Conservation (phyloP, 2,113 vertebrate species). For the Sinocyclocheilus anophthalmus region DNA sequence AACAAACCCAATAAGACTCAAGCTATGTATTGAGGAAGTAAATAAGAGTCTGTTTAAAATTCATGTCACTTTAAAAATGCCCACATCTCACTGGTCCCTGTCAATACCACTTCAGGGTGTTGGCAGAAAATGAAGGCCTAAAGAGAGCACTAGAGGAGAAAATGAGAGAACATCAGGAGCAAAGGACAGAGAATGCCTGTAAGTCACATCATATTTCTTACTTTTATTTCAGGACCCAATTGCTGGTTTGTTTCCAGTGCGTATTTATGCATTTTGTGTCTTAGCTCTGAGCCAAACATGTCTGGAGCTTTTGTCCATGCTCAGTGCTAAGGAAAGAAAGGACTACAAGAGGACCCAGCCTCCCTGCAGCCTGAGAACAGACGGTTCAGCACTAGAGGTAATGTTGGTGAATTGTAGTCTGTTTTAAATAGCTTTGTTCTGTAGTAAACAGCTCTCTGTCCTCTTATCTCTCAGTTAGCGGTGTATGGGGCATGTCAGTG, state of each 20-base stretch:
- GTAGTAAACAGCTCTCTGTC: neutral
- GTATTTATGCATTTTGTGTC: neutral
- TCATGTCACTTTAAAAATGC: neutral
- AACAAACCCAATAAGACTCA: too few species aligned
- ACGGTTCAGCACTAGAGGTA: constrained; percentile 83
- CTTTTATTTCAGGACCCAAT: neutral
- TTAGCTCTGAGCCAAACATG: constrained; percentile 68
- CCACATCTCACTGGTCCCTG: neutral
- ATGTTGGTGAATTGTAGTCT: neutral
- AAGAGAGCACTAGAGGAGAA: constrained; percentile 79
- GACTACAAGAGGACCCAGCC: constrained; percentile 72
- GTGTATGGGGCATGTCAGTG: constrained; percentile 87
- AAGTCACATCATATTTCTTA: constrained; percentile 56
- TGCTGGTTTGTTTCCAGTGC: neutral
- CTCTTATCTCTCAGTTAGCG: constrained; percentile 73
- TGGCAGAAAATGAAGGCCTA: constrained; percentile 82
- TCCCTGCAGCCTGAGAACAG: constrained; percentile 64
- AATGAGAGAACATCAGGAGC: constrained; percentile 77
- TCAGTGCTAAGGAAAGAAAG: constrained; percentile 81
- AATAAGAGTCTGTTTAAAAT: neutral
- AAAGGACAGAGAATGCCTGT: constrained; percentile 84
- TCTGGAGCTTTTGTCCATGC: constrained; percentile 83
- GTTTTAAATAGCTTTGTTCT: neutral
- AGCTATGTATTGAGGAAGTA: too few species aligned
- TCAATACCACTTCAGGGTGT: constrained; percentile 70